phyloP scores from a whole-genome alignment of 1,140 invertebrate species.

The Drosophila ambigua region DNA sequence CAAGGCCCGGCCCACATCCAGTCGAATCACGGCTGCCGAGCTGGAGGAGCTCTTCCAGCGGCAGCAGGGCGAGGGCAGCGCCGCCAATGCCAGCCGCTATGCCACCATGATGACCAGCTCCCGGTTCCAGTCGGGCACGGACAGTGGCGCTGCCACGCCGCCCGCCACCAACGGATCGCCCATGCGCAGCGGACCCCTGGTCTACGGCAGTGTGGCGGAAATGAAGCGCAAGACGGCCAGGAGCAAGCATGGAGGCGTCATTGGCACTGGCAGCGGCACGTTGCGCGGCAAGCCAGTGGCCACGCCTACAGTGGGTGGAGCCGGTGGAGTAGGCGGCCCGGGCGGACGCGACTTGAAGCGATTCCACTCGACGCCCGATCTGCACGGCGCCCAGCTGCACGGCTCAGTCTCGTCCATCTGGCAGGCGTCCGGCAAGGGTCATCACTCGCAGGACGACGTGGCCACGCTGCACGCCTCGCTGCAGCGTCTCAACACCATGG shows the following conservation, averaged over 20 bases:
- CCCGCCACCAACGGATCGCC: constrained; percentile 86
- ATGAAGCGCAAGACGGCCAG: constrained; percentile 92
- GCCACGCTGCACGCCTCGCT: constrained; percentile 85
- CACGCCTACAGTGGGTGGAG: constrained; percentile 75
- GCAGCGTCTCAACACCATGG: constrained; percentile 73
- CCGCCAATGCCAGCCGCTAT: constrained; percentile 71
- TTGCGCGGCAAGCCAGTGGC: constrained; percentile 82
- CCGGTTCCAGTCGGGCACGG: constrained; percentile 88
- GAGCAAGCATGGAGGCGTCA: constrained; percentile 50
- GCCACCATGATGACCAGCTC: constrained; percentile 89
- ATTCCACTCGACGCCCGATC: constrained; percentile 95
- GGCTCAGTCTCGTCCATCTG: constrained; percentile 81
- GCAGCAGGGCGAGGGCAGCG: constrained; percentile 86
- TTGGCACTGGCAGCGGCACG: constrained; percentile 56
- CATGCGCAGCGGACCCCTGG: constrained; percentile 86
- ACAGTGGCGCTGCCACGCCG: constrained; percentile 85
- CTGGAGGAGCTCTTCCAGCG: constrained; percentile 95
- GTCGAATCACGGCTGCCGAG: constrained; percentile 94
- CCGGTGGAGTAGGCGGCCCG: constrained; percentile 29
- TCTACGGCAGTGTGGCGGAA: constrained; percentile 96
- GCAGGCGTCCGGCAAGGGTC: constrained; percentile 85
- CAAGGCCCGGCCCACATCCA: constrained; percentile 92
- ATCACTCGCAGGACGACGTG: constrained; percentile 91
- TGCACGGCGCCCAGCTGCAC: constrained; percentile 83
- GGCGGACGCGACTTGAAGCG: constrained; percentile 87